These are phyloP conservation scores for Chesias legatella DNA, from an alignment of 2,888 invertebrate genomes.

Conservation along the genomic window DNA sequence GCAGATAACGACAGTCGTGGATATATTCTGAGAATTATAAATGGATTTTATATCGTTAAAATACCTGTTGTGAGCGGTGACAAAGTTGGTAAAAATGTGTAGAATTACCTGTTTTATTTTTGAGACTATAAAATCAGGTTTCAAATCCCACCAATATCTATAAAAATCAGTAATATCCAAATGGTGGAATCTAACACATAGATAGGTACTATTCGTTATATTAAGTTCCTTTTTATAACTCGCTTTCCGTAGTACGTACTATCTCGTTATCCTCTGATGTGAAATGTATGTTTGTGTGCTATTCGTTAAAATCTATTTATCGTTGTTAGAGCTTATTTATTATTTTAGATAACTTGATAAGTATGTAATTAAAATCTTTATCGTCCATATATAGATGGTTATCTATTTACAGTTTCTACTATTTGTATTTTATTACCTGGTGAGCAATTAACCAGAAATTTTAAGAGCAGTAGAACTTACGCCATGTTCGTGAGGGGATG, in stretches of 20 bases:
- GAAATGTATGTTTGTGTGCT: no score
- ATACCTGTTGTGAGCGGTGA: conserved; percentile 15
- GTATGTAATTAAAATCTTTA: no score
- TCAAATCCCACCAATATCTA: conserved; percentile 2
- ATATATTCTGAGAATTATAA: conserved; percentile 19
- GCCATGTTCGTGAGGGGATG: no score
- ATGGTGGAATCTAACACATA: no score
- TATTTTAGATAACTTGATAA: not conserved
- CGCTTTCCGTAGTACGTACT: conserved; percentile 15
- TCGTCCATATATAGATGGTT: no score
- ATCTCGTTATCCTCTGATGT: no score
- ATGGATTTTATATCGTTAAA: conserved; percentile 14
- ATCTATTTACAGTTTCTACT: no score
- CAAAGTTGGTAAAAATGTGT: conserved; percentile 13
- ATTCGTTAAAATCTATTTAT: not conserved
- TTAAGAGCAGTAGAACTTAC: no score
- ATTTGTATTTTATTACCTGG: no score
- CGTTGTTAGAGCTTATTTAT: not conserved
- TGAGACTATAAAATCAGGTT: not conserved
- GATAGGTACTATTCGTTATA: not conserved
- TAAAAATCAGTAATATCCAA: no score
- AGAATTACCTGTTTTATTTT: conserved; percentile 13
- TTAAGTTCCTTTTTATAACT: conserved; percentile 2
- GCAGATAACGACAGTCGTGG: conserved; percentile 11
- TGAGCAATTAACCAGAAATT: no score